Evolutionary conservation across 2,113 vertebrate species (phyloP), one percentile per base, ranked within the genome.

Genomic region (Oreochromis spilurus): DNA sequence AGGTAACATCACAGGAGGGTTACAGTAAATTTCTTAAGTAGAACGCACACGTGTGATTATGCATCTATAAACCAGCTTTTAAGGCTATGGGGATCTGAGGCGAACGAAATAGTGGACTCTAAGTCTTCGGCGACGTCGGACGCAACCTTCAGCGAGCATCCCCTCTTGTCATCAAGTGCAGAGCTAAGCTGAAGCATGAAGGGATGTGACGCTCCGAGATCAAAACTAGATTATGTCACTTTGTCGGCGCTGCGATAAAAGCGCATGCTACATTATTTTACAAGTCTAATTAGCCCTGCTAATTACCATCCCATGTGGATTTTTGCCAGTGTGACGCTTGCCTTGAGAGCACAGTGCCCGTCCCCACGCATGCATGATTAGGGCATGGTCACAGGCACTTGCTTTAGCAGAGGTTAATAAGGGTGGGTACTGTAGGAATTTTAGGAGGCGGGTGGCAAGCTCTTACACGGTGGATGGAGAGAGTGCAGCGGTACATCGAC

Each of bases 401-500:
- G 36, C 79, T 65, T 82, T 88, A 91, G 91, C 84, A 31, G 89
- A 88, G 91, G 92, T 92, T 93, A 93, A 92, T 88, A 67, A 12
- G 81, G 87, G 82, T 48, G 90, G 40, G 83, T 83, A 79, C 70
- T 65, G 16, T 29, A 55, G 75, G 81, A 77, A 88, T 67, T 85
- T 55, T 19, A 79, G 70, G 82, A 85, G 82, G 86, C 45, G 88
- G 84, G 84, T 84, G 84, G 89, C 65, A 45, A 57, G 26, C 84
- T 86, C 50, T 55, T 45, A 38, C 65, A 53, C 5, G 54, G 54
- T 58, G 70, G 67, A 89, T 53, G 65, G 79, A 79, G 79, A 88
- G 83, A 77, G 58, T 4, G 26, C 10, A 16, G 48, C 8, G 1
- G 43, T 70, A 12, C 38, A 45, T 81, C 50, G 7, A 45, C 81